phyloP scores from a whole-genome alignment of 37 sponge, comb jelly and placozoan genomes.

The Cliona cf. orientalis region DNA sequence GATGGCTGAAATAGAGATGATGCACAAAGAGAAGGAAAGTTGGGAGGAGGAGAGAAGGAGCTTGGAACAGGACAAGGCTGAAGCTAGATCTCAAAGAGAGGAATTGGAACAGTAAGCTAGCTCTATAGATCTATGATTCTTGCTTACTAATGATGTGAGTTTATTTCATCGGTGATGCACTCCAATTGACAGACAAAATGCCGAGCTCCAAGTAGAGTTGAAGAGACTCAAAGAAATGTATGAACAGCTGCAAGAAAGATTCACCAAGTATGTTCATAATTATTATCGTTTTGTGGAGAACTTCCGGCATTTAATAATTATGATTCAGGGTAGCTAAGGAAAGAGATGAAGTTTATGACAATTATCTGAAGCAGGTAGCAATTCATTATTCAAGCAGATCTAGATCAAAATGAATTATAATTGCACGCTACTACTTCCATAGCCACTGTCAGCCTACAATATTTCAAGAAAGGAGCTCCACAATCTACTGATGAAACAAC shows the following conservation, averaged over 20 bases:
- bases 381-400: neutral
- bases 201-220: constrained; percentile 45
- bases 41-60: constrained; percentile 18
- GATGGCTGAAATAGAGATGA: constrained; percentile 63
- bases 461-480: constrained; percentile 69
- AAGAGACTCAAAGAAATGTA: constrained; percentile 23
- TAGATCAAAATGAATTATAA: neutral
- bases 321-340: constrained; percentile 47
- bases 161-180: too few species aligned
- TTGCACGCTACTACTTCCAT: neutral
- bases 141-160: too few species aligned
- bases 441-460: constrained; percentile 69
- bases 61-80: constrained; percentile 30
- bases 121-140: too few species aligned
- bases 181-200: constrained; percentile 53
- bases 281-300: neutral
- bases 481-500: constrained; percentile 42
- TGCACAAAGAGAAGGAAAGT: constrained; percentile 49
- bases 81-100: constrained; percentile 37
- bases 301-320: neutral
- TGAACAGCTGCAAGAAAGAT: constrained; percentile 41
- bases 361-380: constrained; percentile 65
- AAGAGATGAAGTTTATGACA: constrained; percentile 59
- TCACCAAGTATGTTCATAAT: constrained; percentile 33
- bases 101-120: constrained; percentile 65